A percentile compares a stretch with the other conserved stretches of the same genome.
These are phyloP conservation scores for Alca torda DNA, from an alignment of 2,797 vertebrate genomes.

Conservation along the genomic window DNA sequence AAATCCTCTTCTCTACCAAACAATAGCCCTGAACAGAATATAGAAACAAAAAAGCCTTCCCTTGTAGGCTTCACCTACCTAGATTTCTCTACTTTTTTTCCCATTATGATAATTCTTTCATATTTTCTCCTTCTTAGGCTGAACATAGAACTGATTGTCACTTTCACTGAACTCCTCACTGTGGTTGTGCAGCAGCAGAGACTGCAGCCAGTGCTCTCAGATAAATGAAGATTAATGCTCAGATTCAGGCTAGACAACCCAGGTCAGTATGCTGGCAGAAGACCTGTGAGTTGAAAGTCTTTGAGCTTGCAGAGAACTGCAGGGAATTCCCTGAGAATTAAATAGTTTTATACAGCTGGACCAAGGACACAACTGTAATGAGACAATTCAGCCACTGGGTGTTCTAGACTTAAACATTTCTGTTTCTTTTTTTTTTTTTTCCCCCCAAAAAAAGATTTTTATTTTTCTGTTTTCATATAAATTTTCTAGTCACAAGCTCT, in stretches of 20 bases:
- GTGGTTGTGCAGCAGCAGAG: neutral
- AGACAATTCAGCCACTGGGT: neutral
- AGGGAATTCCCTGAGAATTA: neutral
- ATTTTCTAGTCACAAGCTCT: neutral
- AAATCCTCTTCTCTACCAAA: neutral
- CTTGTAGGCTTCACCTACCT: neutral
- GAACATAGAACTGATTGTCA: neutral
- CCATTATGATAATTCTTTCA: neutral
- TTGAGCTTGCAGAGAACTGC: neutral
- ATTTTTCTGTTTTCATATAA: neutral
- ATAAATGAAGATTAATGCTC: neutral
- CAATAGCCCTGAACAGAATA: neutral
- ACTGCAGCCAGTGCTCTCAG: neutral
- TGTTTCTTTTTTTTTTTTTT: neutral
- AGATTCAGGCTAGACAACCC: neutral
- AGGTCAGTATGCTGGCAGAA: neutral
- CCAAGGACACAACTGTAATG: neutral
- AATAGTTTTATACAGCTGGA: neutral
- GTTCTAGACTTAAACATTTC: neutral
- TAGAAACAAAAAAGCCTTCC: neutral
- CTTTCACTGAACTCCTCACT: neutral
- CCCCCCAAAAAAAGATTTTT: fast-evolving
- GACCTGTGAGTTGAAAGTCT: neutral
- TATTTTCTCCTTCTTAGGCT: neutral
- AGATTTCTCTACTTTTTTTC: neutral